These are phyloP conservation scores for Zootermopsis nevadensis DNA, from an alignment of 2,888 invertebrate genomes.

Conservation along the genomic window DNA sequence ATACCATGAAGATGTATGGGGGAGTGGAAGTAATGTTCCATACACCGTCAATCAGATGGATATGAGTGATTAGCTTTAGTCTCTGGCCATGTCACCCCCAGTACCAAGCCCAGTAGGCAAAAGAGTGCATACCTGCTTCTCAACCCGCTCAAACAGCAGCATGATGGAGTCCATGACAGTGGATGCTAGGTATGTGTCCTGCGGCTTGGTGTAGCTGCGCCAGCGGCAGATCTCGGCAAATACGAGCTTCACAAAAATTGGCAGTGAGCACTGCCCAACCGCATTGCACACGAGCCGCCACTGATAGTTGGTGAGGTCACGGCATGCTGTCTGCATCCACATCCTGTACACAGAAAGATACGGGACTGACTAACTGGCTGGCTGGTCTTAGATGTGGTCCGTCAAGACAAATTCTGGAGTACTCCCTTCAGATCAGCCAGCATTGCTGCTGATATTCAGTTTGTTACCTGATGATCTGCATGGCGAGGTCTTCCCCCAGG, in stretches of 20 bases:
- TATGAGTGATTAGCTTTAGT: too few relatives aligned
- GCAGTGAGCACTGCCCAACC: slow-evolving; percentile 91
- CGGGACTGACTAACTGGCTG: too few relatives aligned
- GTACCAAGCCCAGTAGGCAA: too few relatives aligned
- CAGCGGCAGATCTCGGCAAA: slow-evolving; percentile 98
- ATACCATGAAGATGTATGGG: too few relatives aligned
- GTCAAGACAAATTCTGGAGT: neutral
- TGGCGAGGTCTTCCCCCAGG: slow-evolving; percentile 92
- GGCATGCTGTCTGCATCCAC: slow-evolving; percentile 92
- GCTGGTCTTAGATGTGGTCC: neutral
- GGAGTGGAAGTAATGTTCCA: too few relatives aligned
- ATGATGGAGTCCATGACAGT: slow-evolving; percentile 98
- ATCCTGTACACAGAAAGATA: slow-evolving; percentile 66
- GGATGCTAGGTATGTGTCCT: slow-evolving; percentile 91
- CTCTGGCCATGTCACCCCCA: too few relatives aligned
- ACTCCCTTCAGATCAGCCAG: neutral
- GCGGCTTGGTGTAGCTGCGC: slow-evolving; percentile 95
- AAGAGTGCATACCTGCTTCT: slow-evolving; percentile 79
- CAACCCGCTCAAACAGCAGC: slow-evolving; percentile 95
- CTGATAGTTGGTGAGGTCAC: slow-evolving; percentile 92
- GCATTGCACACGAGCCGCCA: slow-evolving; percentile 96
- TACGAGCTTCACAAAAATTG: slow-evolving; percentile 96
- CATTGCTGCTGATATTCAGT: neutral
- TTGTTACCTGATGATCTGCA: slow-evolving; percentile 85
- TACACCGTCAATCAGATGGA: too few relatives aligned